Base-by-base conservation (phyloP, 2,113 vertebrate species). In the Oncorhynchus clarkii region DNA sequence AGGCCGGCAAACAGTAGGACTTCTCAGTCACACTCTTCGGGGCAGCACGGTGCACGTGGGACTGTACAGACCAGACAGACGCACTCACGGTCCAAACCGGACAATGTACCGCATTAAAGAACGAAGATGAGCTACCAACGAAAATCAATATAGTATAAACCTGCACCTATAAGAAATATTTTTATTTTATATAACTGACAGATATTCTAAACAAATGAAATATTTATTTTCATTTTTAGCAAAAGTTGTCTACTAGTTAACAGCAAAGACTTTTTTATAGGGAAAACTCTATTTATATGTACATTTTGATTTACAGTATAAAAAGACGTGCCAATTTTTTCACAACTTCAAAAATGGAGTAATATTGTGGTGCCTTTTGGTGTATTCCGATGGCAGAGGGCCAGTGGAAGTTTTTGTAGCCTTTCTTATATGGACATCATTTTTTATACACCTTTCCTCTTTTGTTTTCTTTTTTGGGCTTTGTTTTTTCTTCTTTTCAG, bases 191-290 rank as follows among this genome's bases (percentile, higher is more conserved):
- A 98, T 96, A 98, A 96, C 95, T 96, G 95, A 96, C 92, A 96
- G 91, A 95, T 95, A 93, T 95, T 96, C 94, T 97, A 99, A 96
- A 98, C 95, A 95, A 99, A 97, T 95, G 93, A 97, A 98, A 98
- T 97, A 96, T 97, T 99, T 98, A 99, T 99, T 99, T 99, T 99
- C 96, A 97, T 97, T 99, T 16, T 98, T 98, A 98, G 97, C 96
- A 96, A 96, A 96, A 95, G 95, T 97, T 97, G 96, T 98, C 97
- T 99, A 97, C 96, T 96, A 98, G 97, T 95, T 97, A 96, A 96
- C 82, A 91, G 95, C 95, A 96, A 97, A 97, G 95, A 98, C 96
- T 96, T 97, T 96, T 99, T 99, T 99, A 97, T 98, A 97, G 96
- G 96, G 96, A 97, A 94, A 96, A 95, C 93, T 94, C 95, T 98